Percentiles rank a stretch among this genome's conserved stretches.
Evolutionary conservation across 2,113 vertebrate species (phyloP).

Genomic region (Gymnorhina tibicen): DNA sequence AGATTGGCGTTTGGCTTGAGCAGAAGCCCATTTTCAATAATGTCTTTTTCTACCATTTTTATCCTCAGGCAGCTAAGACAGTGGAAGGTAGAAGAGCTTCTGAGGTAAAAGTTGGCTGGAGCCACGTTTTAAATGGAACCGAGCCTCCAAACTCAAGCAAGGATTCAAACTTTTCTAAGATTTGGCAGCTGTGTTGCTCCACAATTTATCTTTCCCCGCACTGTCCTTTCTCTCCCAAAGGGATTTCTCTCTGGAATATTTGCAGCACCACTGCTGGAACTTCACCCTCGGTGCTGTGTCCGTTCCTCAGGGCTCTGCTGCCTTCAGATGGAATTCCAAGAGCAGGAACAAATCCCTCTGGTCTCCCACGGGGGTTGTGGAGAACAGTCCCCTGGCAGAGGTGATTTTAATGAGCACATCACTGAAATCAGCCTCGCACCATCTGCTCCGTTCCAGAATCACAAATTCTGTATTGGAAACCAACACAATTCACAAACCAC

Average conservation of each 20-base stretch:
- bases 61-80: background rate
- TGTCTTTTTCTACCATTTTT: background rate
- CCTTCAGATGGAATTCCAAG: background rate
- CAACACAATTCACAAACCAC: constrained; percentile 28
- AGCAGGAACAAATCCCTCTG: background rate
- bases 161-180: background rate
- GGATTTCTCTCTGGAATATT: background rate
- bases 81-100: background rate
- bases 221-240: background rate
- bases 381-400: constrained; percentile 20
- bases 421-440: constrained; percentile 29
- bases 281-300: background rate
- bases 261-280: background rate
- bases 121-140: background rate
- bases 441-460: constrained; percentile 42
- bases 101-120: background rate
- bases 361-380: background rate
- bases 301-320: background rate
- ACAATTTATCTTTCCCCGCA: background rate
- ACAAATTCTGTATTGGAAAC: background rate
- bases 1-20: background rate
- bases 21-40: background rate
- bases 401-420: constrained; percentile 9
- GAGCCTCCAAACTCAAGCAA: background rate
- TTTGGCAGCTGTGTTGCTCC: background rate